Evolutionary conservation across 1,140 invertebrate genomes (phyloP).

Genomic region (Caenorhabditis briggsae): DNA sequence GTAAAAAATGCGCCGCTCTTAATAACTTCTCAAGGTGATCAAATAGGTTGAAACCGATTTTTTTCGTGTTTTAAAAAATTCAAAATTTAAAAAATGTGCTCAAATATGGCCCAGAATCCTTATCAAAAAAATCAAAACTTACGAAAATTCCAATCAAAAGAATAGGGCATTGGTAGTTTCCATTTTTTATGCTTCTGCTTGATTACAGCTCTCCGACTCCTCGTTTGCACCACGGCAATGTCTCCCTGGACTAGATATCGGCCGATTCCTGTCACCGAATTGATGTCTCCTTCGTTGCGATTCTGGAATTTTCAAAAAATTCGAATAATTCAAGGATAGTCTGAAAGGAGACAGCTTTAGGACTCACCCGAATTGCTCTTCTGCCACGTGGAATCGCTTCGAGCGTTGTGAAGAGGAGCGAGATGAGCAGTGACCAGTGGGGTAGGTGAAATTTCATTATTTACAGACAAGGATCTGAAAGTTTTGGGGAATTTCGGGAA

Average conservation of each 20-base stretch:
- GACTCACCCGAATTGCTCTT: slow-evolving; percentile 14
- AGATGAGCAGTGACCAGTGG: slow-evolving; percentile 2
- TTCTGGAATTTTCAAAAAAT: background rate
- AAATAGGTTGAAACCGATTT: too few relatives aligned
- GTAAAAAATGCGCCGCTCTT: too few relatives aligned
- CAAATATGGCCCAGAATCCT: background rate
- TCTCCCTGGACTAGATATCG: background rate
- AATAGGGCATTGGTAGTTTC: slow-evolving; percentile 25
- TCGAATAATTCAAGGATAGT: background rate
- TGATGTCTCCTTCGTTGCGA: slow-evolving; percentile 50
- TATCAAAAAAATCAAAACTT: background rate
- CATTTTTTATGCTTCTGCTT: slow-evolving; percentile 42
- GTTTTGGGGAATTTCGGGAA: background rate
- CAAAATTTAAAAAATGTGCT: too few relatives aligned
- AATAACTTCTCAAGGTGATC: too few relatives aligned
- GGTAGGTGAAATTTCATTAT: slow-evolving; percentile 24
- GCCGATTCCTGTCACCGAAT: background rate
- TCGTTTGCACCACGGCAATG: slow-evolving; percentile 9
- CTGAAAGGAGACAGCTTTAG: too few relatives aligned
- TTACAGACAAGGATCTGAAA: slow-evolving; percentile 27
- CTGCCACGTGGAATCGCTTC: slow-evolving; percentile 4
- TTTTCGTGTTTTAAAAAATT: too few relatives aligned
- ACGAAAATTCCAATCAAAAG: slow-evolving; percentile 40
- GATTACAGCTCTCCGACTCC: slow-evolving; percentile 29
- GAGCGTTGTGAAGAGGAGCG: background rate